These are phyloP conservation scores for Lepilemur ruficaudatus DNA, from an alignment of 2,797 vertebrate species.

Conservation along the genomic window DNA sequence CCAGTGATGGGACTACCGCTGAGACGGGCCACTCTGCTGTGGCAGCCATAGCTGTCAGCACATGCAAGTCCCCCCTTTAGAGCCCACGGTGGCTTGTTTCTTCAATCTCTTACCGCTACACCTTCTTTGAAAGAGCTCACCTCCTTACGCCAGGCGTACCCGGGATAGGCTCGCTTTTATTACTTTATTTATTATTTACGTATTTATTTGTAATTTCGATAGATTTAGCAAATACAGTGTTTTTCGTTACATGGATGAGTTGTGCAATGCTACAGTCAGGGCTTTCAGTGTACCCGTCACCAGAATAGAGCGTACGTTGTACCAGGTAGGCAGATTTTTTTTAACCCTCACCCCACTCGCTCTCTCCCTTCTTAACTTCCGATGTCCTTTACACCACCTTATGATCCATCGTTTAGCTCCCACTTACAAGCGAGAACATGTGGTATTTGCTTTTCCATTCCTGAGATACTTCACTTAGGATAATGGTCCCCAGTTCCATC, in stretches of 20 bases:
- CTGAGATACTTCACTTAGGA: background rate
- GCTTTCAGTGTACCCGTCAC: background rate
- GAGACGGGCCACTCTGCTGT: background rate
- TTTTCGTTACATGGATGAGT: background rate
- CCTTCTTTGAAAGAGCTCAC: background rate
- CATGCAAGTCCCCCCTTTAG: background rate
- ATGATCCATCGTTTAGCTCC: background rate
- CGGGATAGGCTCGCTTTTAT: background rate
- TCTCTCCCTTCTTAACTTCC: background rate
- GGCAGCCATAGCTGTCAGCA: background rate
- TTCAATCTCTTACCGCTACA: background rate
- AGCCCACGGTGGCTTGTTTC: background rate
- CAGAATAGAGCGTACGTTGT: background rate
- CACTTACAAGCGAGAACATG: background rate
- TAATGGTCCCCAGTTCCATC: background rate
- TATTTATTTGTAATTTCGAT: too few species aligned
- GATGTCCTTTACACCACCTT: background rate
- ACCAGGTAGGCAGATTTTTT: background rate
- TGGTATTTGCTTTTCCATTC: background rate
- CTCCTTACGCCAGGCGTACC: background rate
- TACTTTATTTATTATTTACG: too few species aligned
- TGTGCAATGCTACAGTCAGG: background rate
- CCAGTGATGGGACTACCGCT: rapidly evolving
- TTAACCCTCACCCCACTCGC: background rate
- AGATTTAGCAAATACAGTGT: background rate